Base-by-base conservation (phyloP, 2,888 invertebrate species). In the Callimorpha dominula region DNA sequence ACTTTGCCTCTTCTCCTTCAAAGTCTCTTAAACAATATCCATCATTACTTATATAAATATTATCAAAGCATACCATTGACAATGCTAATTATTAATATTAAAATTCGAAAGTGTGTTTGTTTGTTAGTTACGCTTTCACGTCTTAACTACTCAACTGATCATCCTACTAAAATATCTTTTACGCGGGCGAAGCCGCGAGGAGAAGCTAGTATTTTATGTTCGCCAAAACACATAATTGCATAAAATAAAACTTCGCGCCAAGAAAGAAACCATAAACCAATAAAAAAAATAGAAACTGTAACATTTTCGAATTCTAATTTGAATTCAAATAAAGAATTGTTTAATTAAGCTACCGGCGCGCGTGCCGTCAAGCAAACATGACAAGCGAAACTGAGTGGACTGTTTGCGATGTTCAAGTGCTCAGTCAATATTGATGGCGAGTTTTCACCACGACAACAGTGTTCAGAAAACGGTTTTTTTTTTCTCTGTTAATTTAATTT, bases 351-450 rank as follows among this genome's bases (percentile, higher is more conserved):
- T 82, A 82, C 87, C 82, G 83, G 72, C 80, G 84, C 88, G 86
- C 88, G 86, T 88, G 90, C 88, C 86, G 75, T 80, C 83, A 62
- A 73, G 82, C 78, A 88, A 84, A 89, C 83, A 87, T 80, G 77
- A 84, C 73, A 50, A 4, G 70, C 71, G 67, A 42, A 70, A 74
- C 70, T 79, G 68, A 74, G 71, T 65, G 72, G 72, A 72, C 68
- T 78, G 75, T 83, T 79, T 81, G 82, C 78, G 68, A 68, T 77
- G 64, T 17, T 79, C 85, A 77, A 87, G 87, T 84, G 87, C 66
- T 82, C 69, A 65, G 75, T 77, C 42, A 86, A 87, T 78, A 87
- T 80, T 81, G 70, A 75, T 73, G 42, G 46, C 4, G 65, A 77
- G 67, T 80, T 85, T 87, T 79, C 86, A 76, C 83, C 75, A 75